Base-by-base conservation (phyloP, 2,888 invertebrate genomes). In the Phasia obesa region DNA sequence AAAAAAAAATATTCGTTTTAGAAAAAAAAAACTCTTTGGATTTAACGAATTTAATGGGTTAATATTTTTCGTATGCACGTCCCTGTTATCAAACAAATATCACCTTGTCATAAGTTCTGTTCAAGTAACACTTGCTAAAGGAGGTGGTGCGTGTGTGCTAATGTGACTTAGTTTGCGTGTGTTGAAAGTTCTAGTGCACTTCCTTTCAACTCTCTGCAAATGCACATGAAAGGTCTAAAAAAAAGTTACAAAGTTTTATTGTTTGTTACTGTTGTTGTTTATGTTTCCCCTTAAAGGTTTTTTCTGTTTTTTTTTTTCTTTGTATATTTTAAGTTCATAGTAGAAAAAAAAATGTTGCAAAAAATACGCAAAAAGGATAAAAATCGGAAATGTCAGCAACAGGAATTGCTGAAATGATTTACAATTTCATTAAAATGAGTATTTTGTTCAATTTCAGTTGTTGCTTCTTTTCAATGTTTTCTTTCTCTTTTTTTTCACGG, bases 361-460 rank as follows among this genome's bases (percentile, higher is more conserved):
- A 47, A 47, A 7, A 42, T 2, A n/a, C 1, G 5, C 13, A 47
- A 47, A 17, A 47, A 64, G 73, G 62, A 79, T 79, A 79, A 76
- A 80, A 78, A 81, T 81, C 77, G 70, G 70, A 77, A 82, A 78
- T 81, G 84, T 76, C 80, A 75, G 31, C 80, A 71, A 70, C 83
- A 84, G 84, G 74, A 81, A 77, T 77, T 71, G 71, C 74, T 78
- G 49, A 83, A 81, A 83, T 78, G 78, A 81, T 84, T 84, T 84
- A 79, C 53, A 73, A 60, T 79, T 65, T 25, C 38, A 69, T 59
- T 64, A 38, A 70, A 51, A 60, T 17, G 60, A 64, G 64, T 75
- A 57, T 73, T 38, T 35, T 27, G 4, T 73, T 62, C 13, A 25
- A 13, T 23, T 25, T 69, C 62, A 13, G 5, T 3, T 21, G 6